phyloP scores from a whole-genome alignment of 1,140 invertebrate species.

The Bathynomus jamesi region DNA sequence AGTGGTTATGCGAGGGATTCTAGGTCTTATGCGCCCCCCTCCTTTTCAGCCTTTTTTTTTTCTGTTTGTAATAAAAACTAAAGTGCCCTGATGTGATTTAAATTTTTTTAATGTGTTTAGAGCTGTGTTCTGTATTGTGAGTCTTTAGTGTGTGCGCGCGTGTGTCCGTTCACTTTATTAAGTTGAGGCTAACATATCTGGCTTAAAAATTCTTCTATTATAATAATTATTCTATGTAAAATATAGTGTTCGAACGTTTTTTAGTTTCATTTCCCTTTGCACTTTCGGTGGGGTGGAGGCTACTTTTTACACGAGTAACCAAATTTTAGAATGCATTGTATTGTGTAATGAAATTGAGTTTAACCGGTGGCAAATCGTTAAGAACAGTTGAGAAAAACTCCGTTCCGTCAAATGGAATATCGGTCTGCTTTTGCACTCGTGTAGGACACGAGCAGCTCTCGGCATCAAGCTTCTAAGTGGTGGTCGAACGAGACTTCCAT shows the following conservation, averaged over 20 bases:
- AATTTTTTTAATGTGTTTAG: background rate
- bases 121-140: background rate
- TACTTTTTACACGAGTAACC: too few species aligned
- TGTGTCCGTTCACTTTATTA: background rate
- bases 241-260: background rate
- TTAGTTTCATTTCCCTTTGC: background rate
- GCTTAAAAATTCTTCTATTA: background rate
- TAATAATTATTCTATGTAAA: background rate
- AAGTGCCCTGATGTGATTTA: background rate
- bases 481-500: too few species aligned
- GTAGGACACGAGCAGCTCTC: too few species aligned
- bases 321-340: too few species aligned
- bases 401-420: too few species aligned
- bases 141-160: background rate
- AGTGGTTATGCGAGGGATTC: too few species aligned
- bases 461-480: too few species aligned
- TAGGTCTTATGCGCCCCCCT: too few species aligned
- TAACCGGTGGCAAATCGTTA: too few species aligned
- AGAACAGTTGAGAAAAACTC: too few species aligned
- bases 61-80: background rate
- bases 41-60: background rate
- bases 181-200: background rate
- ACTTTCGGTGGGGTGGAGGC: background rate
- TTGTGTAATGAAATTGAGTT: too few species aligned
- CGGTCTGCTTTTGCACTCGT: too few species aligned